phyloP scores from a whole-genome alignment of 2,888 invertebrate genomes.

The Drosophila maculinotata region DNA sequence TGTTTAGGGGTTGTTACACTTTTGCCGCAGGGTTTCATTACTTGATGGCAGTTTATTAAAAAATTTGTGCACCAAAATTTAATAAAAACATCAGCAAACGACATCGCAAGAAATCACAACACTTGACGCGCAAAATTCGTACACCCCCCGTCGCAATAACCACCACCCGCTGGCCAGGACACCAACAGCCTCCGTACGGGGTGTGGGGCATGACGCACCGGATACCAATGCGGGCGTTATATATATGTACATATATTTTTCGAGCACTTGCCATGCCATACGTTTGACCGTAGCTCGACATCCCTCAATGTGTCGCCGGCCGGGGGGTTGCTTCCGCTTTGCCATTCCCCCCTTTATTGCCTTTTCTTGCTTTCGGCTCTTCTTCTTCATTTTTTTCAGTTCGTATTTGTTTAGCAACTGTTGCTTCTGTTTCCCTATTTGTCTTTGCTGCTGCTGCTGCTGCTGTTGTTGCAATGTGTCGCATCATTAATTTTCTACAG shows the following conservation, averaged over 20 bases:
- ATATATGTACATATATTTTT: conserved; percentile 16
- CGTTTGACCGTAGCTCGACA: conserved; percentile 43
- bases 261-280: conserved; percentile 30
- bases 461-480: conserved; percentile 61
- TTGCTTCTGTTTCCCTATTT: conserved; percentile 60
- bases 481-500: conserved; percentile 78
- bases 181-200: conserved; percentile 2
- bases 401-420: conserved; percentile 55
- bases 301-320: conserved; percentile 45
- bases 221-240: conserved; percentile 48
- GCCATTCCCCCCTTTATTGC: conserved; percentile 43
- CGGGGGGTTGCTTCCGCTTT: conserved; percentile 45
- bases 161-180: conserved; percentile 10
- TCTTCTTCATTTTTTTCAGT: conserved; percentile 9
- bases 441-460: conserved; percentile 33
- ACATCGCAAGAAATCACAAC: conserved; percentile 61
- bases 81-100: conserved; percentile 71
- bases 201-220: conserved; percentile 26
- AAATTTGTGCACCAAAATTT: conserved; percentile 71
- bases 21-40: conserved; percentile 42
- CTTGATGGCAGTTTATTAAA: conserved; percentile 76
- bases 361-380: conserved; percentile 44
- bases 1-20: conserved; percentile 20
- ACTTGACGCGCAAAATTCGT: conserved; percentile 45
- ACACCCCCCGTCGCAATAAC: neutral